Conservation (phyloP, 1,140 invertebrate genomes). For the Antheraea pernyi region DNA sequence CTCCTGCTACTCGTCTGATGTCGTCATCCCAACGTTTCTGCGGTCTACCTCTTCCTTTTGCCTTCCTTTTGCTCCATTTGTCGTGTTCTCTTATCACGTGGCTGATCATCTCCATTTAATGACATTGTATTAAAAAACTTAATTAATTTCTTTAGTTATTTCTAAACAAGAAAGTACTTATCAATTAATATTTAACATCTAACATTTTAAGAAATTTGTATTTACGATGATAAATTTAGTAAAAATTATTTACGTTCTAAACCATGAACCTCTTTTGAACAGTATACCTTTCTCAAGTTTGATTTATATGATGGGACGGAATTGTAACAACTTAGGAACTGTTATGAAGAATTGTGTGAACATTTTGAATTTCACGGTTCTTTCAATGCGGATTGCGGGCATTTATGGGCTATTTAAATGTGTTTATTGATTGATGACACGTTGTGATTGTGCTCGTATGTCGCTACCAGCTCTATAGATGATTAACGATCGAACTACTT, state of each 20-base stretch:
- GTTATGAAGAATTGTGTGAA: constrained; percentile 48
- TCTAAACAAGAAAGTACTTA: no score
- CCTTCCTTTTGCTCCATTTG: constrained; percentile 22
- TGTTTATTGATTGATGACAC: constrained; percentile 58
- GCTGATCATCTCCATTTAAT: constrained; percentile 18
- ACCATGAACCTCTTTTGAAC: neutral
- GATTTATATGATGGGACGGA: neutral
- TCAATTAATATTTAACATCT: no score
- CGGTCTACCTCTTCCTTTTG: constrained; percentile 30
- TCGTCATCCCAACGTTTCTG: constrained; percentile 33
- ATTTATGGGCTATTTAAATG: constrained; percentile 65
- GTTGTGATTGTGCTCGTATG: constrained; percentile 28
- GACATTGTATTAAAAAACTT: no score
- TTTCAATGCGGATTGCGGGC: constrained; percentile 57
- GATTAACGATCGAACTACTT: constrained; percentile 23
- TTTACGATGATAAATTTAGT: neutral
- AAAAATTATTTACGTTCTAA: neutral
- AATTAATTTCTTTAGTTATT: no score
- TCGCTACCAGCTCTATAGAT: constrained; percentile 15
- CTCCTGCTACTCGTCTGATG: constrained; percentile 23
- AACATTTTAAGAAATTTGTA: no score
- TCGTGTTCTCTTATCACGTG: constrained; percentile 19
- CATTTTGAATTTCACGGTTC: constrained; percentile 58
- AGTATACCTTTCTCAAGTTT: neutral
- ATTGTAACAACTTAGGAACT: constrained; percentile 13